These are phyloP conservation scores for Troides aeacus DNA, from an alignment of 2,888 invertebrate species.

Conservation along the genomic window DNA sequence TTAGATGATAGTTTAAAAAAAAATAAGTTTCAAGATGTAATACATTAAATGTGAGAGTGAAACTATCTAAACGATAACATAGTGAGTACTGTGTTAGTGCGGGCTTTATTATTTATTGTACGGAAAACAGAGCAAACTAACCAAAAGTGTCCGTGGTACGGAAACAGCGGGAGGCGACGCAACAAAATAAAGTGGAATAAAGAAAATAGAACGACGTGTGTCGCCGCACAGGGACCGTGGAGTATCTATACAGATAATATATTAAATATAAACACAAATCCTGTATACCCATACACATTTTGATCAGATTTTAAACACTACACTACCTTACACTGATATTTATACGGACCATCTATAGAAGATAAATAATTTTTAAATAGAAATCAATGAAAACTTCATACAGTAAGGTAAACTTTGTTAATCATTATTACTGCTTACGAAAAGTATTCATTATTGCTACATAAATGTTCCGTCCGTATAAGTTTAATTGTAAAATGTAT, in stretches of 20 bases:
- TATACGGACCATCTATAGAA: no score
- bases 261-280: slow-evolving; percentile 7
- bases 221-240: slow-evolving; percentile 51
- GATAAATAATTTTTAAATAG: not conserved
- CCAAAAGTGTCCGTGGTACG: slow-evolving; percentile 76
- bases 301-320: not conserved
- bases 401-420: no score
- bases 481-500: no score
- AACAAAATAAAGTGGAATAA: slow-evolving; percentile 63
- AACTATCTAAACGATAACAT: slow-evolving; percentile 28
- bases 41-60: not conserved
- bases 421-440: no score
- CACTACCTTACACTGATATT: no score
- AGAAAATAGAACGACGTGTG: slow-evolving; percentile 71
- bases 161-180: slow-evolving; percentile 73
- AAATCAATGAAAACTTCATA: not conserved
- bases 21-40: not conserved
- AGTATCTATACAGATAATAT: slow-evolving; percentile 36
- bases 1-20: not conserved
- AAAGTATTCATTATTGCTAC: no score
- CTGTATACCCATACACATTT: not conserved
- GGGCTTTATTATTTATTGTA: slow-evolving; percentile 76
- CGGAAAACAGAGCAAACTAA: slow-evolving; percentile 77
- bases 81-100: slow-evolving; percentile 39
- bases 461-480: no score